phyloP scores from a whole-genome alignment of 92 coral and sea anemone species.

The Umimayanthus kanabou region DNA sequence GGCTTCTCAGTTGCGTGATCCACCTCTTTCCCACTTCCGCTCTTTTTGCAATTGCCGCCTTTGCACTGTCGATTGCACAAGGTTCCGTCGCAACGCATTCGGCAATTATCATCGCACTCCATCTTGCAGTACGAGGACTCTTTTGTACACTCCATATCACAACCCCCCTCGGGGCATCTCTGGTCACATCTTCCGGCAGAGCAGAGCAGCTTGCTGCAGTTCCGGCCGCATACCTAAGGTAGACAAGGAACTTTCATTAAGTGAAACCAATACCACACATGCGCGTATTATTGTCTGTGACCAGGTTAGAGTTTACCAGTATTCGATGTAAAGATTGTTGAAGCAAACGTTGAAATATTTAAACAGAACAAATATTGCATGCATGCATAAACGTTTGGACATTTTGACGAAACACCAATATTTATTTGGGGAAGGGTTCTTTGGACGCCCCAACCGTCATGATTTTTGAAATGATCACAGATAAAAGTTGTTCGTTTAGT shows the following conservation, averaged over 20 bases:
- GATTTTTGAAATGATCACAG: no score
- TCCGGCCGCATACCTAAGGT: background rate
- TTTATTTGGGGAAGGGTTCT: no score
- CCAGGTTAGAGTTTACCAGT: no score
- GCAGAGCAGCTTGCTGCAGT: conserved; percentile 23
- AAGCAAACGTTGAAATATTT: no score
- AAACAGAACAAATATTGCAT: no score
- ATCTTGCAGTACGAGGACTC: conserved; percentile 21
- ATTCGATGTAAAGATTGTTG: no score
- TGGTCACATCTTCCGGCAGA: conserved; percentile 21
- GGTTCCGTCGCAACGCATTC: conserved; percentile 23
- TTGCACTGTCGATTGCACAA: conserved; percentile 7
- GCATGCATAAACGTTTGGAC: no score
- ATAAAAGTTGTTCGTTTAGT: no score
- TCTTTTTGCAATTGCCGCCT: conserved; percentile 2
- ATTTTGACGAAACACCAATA: no score
- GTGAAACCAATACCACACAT: background rate
- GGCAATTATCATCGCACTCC: conserved; percentile 6
- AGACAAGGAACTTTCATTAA: no score
- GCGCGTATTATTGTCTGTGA: background rate
- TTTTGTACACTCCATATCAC: conserved; percentile 14
- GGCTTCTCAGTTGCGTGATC: background rate
- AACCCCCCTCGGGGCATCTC: conserved; percentile 18
- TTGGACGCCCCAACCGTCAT: no score
- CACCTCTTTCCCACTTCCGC: conserved; percentile 19